Evolutionary conservation across 2,113 vertebrate species (phyloP).

Genomic region (Elgaria multicarinata): DNA sequence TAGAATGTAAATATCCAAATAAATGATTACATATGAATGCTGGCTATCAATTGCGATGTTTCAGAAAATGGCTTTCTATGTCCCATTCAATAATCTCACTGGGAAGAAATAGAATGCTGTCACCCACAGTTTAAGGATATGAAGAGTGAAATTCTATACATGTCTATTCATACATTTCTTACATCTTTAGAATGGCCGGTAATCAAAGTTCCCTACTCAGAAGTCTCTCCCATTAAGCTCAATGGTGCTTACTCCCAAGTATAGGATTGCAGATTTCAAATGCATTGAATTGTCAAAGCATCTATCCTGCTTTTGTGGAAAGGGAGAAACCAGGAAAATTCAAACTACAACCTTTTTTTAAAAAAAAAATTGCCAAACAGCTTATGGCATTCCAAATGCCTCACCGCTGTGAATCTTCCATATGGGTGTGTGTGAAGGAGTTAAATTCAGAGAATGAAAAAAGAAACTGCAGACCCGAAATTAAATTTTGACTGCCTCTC

Average conservation of each 20-base stretch:
- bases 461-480: neutral
- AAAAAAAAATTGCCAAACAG: neutral
- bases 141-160: neutral
- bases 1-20: neutral
- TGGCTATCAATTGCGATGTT: neutral
- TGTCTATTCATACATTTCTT: neutral
- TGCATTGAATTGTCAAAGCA: neutral
- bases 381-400: neutral
- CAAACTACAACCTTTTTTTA: neutral
- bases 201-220: too few species aligned
- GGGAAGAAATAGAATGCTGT: neutral
- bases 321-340: neutral
- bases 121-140: neutral
- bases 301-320: neutral
- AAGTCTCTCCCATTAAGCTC: too few species aligned
- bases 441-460: neutral
- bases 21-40: neutral
- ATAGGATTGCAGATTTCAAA: neutral
- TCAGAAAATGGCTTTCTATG: neutral
- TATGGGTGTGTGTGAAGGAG: accelerated
- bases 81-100: neutral
- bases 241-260: too few species aligned
- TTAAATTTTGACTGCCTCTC: neutral
- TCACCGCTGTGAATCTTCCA: neutral
- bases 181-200: neutral